Evolutionary conservation across 1,140 invertebrate species (phyloP), one percentile per base, ranked within the genome.

Genomic region (Drosophila pallidifrons): DNA sequence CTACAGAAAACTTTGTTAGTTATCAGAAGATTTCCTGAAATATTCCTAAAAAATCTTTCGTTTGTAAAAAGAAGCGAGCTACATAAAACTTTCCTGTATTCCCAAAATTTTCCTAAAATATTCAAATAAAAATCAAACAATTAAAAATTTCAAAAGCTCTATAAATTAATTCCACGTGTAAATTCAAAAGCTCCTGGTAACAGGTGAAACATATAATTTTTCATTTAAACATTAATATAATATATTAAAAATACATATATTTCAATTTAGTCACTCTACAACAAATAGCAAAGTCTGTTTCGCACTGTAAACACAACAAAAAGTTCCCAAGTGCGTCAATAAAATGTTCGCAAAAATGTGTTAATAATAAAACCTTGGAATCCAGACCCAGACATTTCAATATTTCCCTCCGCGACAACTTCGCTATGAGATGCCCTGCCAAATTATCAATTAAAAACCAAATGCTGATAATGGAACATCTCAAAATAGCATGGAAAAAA

Each of bases 331-430:
- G 82, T 86, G 72, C 82, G 82, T 86, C 82, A 86, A 63, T 68
- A 75, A 25, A 41, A 41, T 61, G 16, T 63, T 66, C 43, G 58
- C 20, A 20, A 61, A 73, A 68, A 54, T 54, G 72, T 76, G 80
- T 73, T 82, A 82, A 82, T 82, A 82, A 82, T 71, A 82, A 75
- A 75, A 82, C 80, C 80, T 82, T 82, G 75, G 47, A 66, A 49
- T 63, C 65, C 65, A 69, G 57, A 76, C 64, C 45, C 13, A 60
- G 10, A 60, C 16, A 54, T 77, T 8, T 13, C 25, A 77, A 77
- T 52, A 58, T 59, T 63, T 47, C 61, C 32, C 30, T 51, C 38
- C 59, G 38, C 1, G n/a, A 13, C 63, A 45, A 45, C 52, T 41
- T 25, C 11, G 16, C 30, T 43, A 7, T 11, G 45, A 52, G 35